phyloP scores from a whole-genome alignment of 2,113 vertebrate species.

The Cololabis saira region DNA sequence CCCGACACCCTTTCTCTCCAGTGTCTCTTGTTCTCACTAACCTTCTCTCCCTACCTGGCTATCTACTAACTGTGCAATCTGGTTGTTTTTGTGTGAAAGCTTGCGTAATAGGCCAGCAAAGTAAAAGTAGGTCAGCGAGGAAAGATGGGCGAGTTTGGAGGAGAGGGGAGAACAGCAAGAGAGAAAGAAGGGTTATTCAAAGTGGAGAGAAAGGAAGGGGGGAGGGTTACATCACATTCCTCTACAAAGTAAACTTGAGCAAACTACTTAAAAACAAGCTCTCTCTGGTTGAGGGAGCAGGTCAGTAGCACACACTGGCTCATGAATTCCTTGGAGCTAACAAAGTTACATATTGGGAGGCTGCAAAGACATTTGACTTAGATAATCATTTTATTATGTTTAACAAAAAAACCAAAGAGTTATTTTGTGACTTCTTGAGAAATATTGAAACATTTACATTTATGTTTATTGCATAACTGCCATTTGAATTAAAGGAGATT shows the following conservation, averaged over 20 bases:
- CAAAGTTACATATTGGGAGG: neutral
- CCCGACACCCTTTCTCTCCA: neutral
- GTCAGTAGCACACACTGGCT: conserved; percentile 18
- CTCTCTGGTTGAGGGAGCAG: conserved; percentile 48
- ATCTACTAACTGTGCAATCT: conserved; percentile 57
- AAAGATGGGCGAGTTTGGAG: conserved; percentile 47
- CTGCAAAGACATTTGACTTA: neutral
- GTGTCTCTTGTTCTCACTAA: conserved; percentile 10
- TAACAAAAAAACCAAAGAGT: neutral
- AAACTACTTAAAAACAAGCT: conserved; percentile 51
- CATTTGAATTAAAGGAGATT: neutral
- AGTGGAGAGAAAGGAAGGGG: conserved; percentile 33
- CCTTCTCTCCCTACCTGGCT: neutral
- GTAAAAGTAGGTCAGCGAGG: conserved; percentile 80
- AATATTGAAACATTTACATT: neutral
- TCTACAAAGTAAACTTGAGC: conserved; percentile 59
- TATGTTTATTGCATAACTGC: neutral
- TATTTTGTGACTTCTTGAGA: neutral
- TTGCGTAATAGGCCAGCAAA: conserved; percentile 67
- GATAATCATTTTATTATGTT: neutral
- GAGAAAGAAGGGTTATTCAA: conserved; percentile 45
- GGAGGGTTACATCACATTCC: conserved; percentile 64
- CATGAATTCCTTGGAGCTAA: neutral
- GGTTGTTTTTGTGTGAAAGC: conserved; percentile 62
- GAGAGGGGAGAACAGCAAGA: conserved; percentile 30